Base-by-base conservation (phyloP, 2,113 vertebrate genomes). In the Paramormyrops kingsleyae region DNA sequence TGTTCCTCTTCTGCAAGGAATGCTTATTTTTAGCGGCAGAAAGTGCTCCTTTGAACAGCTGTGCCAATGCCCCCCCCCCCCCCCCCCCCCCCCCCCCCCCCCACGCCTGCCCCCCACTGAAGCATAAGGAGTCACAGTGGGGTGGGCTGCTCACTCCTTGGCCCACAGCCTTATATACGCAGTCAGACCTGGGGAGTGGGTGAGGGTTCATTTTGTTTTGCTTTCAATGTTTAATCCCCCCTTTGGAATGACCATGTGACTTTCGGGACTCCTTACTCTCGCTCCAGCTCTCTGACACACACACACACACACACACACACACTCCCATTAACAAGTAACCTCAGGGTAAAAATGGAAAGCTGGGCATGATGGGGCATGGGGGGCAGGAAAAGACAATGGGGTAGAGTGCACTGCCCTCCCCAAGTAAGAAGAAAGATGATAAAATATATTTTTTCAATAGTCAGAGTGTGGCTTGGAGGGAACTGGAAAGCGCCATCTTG, bases 371-470 rank as follows among this genome's bases (percentile, higher is more conserved):
- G 27, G 74, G 15, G 35, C 15, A 42, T 77, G 70, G 31, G 70
- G 31, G 70, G 31, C 31, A 39, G 31, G 19, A 19, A 5, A 39
- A 24, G 21, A 83, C 17, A 47, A 19, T 12, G 83, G 44, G 46
- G 42, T 44, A 85, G 44, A 85, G 46, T 24, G 24, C 8, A 3
- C 8, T 2, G 19, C 9, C 19, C 83, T 13, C 44, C 46, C 21
- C 24, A 42, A 85, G 44, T 47, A 44, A 84, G 35, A 83, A 83
- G 21, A 46, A 84, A 21, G 35, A 84, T 46, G 0, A 46, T 47
- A 44, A 84, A 46, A 83, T n/a, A n/a, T n/a, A 97, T 96, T 95
- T 97, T 96, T 97, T 92, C 90, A 85, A 87, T 89, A 94, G 92
- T 96, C 89, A 62, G 44, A 93, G 92, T 89, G 91, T 89, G 90